phyloP scores from a whole-genome alignment of 2,888 invertebrate species.

The Ochropacha duplaris region DNA sequence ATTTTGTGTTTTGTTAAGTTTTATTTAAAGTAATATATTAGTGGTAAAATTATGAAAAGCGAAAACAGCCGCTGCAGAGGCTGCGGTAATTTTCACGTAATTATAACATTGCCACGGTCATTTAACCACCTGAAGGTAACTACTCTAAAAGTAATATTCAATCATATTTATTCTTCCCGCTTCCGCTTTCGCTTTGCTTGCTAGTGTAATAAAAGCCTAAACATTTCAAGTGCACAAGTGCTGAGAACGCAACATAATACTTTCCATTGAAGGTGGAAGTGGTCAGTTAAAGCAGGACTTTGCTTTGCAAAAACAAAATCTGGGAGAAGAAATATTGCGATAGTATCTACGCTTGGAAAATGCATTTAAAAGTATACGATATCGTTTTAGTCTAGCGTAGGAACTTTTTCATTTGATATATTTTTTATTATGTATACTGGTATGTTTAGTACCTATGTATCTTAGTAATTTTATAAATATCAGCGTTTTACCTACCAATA shows the following conservation, averaged over 20 bases:
- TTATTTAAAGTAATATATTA: too few species aligned
- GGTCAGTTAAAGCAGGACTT: slow-evolving; percentile 56
- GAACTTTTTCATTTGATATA: not conserved
- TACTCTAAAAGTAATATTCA: too few species aligned
- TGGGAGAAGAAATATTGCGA: slow-evolving; percentile 40
- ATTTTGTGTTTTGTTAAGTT: too few species aligned
- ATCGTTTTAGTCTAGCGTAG: slow-evolving; percentile 8
- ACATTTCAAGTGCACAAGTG: slow-evolving; percentile 56
- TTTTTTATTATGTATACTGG: too few species aligned
- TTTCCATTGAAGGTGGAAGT: slow-evolving; percentile 55
- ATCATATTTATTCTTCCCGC: not conserved
- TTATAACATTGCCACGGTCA: too few species aligned
- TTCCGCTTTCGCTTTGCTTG: slow-evolving; percentile 13
- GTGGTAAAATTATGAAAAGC: too few species aligned
- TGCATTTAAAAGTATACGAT: slow-evolving; percentile 9
- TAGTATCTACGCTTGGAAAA: slow-evolving; percentile 4
- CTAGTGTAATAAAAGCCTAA: slow-evolving; percentile 21
- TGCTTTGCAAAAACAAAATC: slow-evolving; percentile 46
- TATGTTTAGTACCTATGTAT: too few species aligned
- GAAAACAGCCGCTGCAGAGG: too few species aligned
- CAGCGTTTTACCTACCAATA: too few species aligned
- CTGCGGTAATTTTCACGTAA: too few species aligned
- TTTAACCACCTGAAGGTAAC: too few species aligned
- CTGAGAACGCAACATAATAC: slow-evolving; percentile 62
- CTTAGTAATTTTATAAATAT: too few species aligned